Evolutionary conservation across 2,888 invertebrate genomes (phyloP), one percentile per base, ranked within the genome.

Genomic region (Hyalella azteca): DNA sequence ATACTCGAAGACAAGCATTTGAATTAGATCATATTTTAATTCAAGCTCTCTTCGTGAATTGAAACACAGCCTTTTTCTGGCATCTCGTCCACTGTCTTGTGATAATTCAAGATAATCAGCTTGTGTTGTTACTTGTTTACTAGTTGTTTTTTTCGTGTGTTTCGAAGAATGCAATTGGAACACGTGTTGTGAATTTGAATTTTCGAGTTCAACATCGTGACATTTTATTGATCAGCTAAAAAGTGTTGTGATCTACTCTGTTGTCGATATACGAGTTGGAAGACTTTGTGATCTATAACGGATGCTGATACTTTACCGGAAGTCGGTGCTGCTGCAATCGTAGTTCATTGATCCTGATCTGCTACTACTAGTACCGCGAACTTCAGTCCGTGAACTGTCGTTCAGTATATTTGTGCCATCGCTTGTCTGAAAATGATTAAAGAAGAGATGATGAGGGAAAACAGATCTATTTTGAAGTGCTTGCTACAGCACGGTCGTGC

Each of bases 381-480:
- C 32, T 45, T n/a, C 26, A 26, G 45, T 36, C 36, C 39, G 32
- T 36, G n/a, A n/a, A n/a, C 15, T 32, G 36, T 15, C 32, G 66
- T 36, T 36, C 2, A n/a, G 15, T 5, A n/a, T 66, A 36, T 36
- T 36, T 66, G 3, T 11, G 26, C 45, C 36, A n/a, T 36, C 15
- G 13, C 59, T 9, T 59, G 22, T 5, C 19, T 66, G 32, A 36
- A 32, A 36, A 66, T 66, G 66, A 66, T 66, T 36, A 66, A 66
- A 66, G 66, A 66, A 66, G 66, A 66, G 36, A 36, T 36, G 5
- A 66, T 66, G 66, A 81, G 80, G 73, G 83, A 83, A 60, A 81
- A 83, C 39, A 80, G 81, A 80, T 81, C 83, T 39, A 83, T 83
- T 77, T 78, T 83, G 75, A 83, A 81, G 78, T 81, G 83, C 73